Conservation (phyloP, 1,140 invertebrate genomes). For the Conopomorpha cramerella region DNA sequence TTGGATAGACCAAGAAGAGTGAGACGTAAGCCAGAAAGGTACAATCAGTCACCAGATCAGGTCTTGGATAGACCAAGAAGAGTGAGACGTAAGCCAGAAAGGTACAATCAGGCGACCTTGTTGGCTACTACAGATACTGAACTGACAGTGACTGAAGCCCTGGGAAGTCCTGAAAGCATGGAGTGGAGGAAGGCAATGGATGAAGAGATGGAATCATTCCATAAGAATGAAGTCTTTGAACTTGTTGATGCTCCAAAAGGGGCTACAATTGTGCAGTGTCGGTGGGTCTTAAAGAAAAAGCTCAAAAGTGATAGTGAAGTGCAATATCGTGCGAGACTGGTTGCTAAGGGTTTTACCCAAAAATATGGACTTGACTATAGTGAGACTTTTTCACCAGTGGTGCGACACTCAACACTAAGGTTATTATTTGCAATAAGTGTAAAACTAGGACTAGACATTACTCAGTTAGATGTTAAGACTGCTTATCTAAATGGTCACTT, state of each 20-base stretch:
- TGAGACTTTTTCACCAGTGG: conserved; percentile 6
- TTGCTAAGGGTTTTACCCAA: conserved; percentile 27
- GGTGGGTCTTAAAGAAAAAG: conserved; percentile 30
- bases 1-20: neutral
- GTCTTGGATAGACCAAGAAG: neutral
- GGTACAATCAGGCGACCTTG: neutral
- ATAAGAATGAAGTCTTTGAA: conserved; percentile 17
- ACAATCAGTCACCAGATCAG: conserved; percentile 1
- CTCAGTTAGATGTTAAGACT: neutral
- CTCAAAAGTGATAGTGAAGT: conserved; percentile 7
- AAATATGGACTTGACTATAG: conserved; percentile 23
- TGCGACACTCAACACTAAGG: neutral
- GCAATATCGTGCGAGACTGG: conserved; percentile 35
- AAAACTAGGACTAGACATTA: neutral
- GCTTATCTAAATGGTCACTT: neutral
- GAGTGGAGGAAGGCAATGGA: conserved; percentile 21
- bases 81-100: conserved; percentile 1
- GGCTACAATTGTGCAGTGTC: conserved; percentile 13
- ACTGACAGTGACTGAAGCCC: conserved; percentile 3
- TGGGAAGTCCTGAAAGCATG: conserved; percentile 3
- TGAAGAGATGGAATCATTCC: conserved; percentile 15
- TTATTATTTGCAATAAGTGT: neutral
- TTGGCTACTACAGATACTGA: conserved; percentile 3
- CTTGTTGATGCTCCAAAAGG: conserved; percentile 13
- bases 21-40: conserved; percentile 1